Base-by-base conservation (phyloP, 1,140 invertebrate species). In the Drosophila pachea region DNA sequence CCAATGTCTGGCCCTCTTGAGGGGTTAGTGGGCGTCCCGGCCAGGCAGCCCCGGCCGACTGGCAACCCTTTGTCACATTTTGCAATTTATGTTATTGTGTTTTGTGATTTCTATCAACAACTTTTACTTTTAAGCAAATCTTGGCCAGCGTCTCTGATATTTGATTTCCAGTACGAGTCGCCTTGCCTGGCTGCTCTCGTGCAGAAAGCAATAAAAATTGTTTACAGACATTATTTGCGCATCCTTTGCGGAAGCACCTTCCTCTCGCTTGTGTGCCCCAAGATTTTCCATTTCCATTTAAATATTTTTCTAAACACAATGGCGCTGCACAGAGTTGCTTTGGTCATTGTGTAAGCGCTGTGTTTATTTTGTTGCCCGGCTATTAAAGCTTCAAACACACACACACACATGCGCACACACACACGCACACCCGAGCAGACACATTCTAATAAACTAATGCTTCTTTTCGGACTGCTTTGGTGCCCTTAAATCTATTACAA, bases 121-220 rank as follows among this genome's bases (percentile, higher is more conserved):
- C 81, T 84, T 86, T 84, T 79, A 86, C 79, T 84, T 84, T 83
- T 84, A 73, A 78, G 73, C 78, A 83, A 78, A 83, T 74, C 63
- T 64, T 22, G 22, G 40, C 42, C 22, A 22, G 33, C n/a, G n/a
- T 48, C 33, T 60, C 12, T 47, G 35, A 29, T 29, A 31, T 62
- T 55, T 38, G 31, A 35, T 42, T 50, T 68, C 29, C 49, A 55
- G 8, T 52, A 33, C 53, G 7, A 74, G 14, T 68, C 61, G 22
- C 43, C 48, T 73, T 0, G n/a, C 14, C 48, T 73, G 8, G n/a
- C 14, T 5, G 4, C 56, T 52, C 56, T 65, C 66, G 59, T 69
- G 73, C 75, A 71, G 75, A 76, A 87, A 86, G 79, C 86, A 88
- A 87, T 87, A 88, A 87, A 87, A 87, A 87, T 88, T 88, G 86